phyloP scores from a whole-genome alignment of 2,888 invertebrate genomes.

The Lacanobia wlatinum region DNA sequence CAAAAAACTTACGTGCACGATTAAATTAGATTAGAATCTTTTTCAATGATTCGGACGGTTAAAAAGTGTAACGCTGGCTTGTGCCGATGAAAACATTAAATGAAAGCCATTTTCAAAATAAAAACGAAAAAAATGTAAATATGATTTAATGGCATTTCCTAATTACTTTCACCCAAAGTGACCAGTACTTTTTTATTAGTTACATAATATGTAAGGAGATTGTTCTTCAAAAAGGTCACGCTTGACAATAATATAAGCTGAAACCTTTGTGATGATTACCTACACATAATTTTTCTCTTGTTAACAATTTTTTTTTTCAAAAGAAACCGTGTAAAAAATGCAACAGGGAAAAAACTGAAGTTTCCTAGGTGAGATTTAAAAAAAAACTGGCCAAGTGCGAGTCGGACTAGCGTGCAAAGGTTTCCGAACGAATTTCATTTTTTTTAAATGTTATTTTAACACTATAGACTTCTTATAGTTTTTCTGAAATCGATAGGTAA shows the following conservation, averaged over 20 bases:
- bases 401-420: no score
- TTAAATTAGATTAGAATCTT: not conserved
- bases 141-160: not conserved
- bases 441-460: no score
- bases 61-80: not conserved
- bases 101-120: not conserved
- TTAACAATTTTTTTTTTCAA: no score
- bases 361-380: no score
- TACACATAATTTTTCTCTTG: no score
- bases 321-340: no score
- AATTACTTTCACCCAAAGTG: not conserved
- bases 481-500: no score
- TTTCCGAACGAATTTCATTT: no score
- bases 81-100: not conserved
- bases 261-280: not conserved
- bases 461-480: no score
- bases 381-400: no score
- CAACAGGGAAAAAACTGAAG: no score
- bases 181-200: not conserved
- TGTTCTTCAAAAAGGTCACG: not conserved
- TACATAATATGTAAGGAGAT: not conserved
- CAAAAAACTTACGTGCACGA: not conserved
- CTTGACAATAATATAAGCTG: no score
- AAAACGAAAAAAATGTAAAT: not conserved
- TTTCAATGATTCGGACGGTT: not conserved